These are phyloP conservation scores for Mus minutoides DNA, from an alignment of 2,797 vertebrate species.

Conservation along the genomic window DNA sequence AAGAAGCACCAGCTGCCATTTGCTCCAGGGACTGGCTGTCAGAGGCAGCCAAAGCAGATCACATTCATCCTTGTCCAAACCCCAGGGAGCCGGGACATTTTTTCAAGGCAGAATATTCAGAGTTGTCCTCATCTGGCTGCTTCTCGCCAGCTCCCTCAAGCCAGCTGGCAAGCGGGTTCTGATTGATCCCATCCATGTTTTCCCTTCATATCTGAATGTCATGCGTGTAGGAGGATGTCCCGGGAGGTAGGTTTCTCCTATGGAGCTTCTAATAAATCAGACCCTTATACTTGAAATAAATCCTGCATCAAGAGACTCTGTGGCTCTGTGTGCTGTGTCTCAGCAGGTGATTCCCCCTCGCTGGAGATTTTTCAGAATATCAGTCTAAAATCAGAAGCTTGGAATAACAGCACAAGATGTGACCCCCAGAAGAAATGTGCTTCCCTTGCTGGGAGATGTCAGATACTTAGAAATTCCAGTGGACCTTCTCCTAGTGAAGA, in stretches of 20 bases:
- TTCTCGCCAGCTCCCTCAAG: slow-evolving; percentile 62
- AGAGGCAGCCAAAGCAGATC: slow-evolving; percentile 66
- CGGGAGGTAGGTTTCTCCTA: slow-evolving; percentile 27
- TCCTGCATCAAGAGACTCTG: slow-evolving; percentile 58
- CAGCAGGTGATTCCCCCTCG: neutral
- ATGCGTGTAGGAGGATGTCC: slow-evolving; percentile 54
- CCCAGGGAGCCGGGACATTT: slow-evolving; percentile 58
- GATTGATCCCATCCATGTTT: slow-evolving; percentile 69
- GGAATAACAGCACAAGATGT: neutral
- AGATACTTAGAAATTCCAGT: slow-evolving; percentile 59
- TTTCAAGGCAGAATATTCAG: slow-evolving; percentile 74
- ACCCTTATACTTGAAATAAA: slow-evolving; percentile 72
- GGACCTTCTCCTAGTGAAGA: slow-evolving; percentile 17
- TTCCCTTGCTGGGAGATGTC: slow-evolving; percentile 40
- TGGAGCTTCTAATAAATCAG: slow-evolving; percentile 67
- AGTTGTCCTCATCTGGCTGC: slow-evolving; percentile 64
- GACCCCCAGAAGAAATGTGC: slow-evolving; percentile 30
- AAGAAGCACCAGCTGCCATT: slow-evolving; percentile 57
- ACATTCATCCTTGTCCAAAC: slow-evolving; percentile 75
- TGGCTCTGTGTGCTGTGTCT: neutral
- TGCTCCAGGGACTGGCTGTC: slow-evolving; percentile 69
- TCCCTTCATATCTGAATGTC: slow-evolving; percentile 70
- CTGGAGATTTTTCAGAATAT: slow-evolving; percentile 54
- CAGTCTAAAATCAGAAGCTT: slow-evolving; percentile 68
- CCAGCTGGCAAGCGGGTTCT: slow-evolving; percentile 68